These are phyloP conservation scores for Zele albiditarsus DNA, from an alignment of 2,888 invertebrate genomes.

Conservation along the genomic window DNA sequence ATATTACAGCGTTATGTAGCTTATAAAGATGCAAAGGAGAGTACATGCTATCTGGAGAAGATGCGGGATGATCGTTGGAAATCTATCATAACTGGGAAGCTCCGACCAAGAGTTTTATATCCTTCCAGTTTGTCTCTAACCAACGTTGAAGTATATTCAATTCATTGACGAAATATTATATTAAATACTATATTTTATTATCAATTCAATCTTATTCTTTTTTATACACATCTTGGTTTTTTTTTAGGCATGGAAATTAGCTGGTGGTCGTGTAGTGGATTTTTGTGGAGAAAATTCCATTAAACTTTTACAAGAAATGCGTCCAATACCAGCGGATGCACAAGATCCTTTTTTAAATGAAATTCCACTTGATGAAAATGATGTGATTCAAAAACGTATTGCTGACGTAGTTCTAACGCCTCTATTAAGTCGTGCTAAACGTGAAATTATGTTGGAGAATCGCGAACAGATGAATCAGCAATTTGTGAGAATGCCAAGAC, in stretches of 20 bases:
- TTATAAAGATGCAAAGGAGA: conserved; percentile 57
- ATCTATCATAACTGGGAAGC: conserved; percentile 43
- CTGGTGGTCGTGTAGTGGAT: conserved; percentile 72
- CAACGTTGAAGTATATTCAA: conserved; percentile 69
- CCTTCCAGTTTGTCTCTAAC: conserved; percentile 67
- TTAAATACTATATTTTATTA: conserved; percentile 2
- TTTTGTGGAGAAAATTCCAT: conserved; percentile 73
- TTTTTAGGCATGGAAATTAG: conserved; percentile 71
- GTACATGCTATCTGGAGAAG: conserved; percentile 72
- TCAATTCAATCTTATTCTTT: not conserved
- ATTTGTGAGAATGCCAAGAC: conserved; percentile 58
- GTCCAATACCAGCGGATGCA: conserved; percentile 46
- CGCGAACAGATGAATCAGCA: conserved; percentile 49
- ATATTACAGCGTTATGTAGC: conserved; percentile 25
- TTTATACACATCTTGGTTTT: no score
- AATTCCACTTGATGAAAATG: conserved; percentile 63
- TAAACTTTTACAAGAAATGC: conserved; percentile 67
- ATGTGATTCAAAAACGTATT: conserved; percentile 52
- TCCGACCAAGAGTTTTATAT: conserved; percentile 57
- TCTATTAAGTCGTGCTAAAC: conserved; percentile 56
- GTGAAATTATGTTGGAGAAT: conserved; percentile 55
- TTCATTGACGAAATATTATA: not conserved
- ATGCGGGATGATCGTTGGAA: conserved; percentile 55
- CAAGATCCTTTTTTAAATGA: conserved; percentile 62
- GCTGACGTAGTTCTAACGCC: conserved; percentile 55